These are phyloP conservation scores for Neodiprion pinetum DNA, from an alignment of 1,140 invertebrate species.

Conservation along the genomic window DNA sequence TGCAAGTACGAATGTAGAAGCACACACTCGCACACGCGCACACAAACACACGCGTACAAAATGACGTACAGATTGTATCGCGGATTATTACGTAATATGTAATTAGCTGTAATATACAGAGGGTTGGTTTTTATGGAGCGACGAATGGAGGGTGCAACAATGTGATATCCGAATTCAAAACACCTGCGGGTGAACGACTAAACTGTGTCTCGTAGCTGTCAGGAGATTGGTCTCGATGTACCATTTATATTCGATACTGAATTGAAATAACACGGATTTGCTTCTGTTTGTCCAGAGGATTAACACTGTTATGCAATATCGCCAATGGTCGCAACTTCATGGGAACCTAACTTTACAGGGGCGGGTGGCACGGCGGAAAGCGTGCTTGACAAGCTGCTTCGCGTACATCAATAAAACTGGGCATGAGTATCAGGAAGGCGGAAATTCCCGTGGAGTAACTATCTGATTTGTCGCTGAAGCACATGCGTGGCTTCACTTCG, in stretches of 20 bases:
- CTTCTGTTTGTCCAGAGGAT: too few species aligned
- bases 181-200: too few species aligned
- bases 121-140: neutral
- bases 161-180: too few species aligned
- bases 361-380: neutral
- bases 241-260: too few species aligned
- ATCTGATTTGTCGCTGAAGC: neutral
- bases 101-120: neutral
- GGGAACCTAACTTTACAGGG: neutral
- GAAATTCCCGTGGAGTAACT: neutral
- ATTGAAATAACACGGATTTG: too few species aligned
- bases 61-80: neutral
- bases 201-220: too few species aligned
- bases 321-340: neutral
- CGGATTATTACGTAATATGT: neutral
- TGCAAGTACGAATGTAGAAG: too few species aligned
- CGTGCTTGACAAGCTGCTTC: neutral
- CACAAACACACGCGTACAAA: too few species aligned
- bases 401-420: conserved; percentile 4
- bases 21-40: too few species aligned
- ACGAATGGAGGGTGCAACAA: neutral
- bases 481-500: neutral
- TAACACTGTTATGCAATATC: neutral
- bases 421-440: conserved; percentile 2
- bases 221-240: too few species aligned